These are phyloP conservation scores for Strigamia crassipes DNA, from an alignment of 2,888 invertebrate genomes.

Conservation along the genomic window DNA sequence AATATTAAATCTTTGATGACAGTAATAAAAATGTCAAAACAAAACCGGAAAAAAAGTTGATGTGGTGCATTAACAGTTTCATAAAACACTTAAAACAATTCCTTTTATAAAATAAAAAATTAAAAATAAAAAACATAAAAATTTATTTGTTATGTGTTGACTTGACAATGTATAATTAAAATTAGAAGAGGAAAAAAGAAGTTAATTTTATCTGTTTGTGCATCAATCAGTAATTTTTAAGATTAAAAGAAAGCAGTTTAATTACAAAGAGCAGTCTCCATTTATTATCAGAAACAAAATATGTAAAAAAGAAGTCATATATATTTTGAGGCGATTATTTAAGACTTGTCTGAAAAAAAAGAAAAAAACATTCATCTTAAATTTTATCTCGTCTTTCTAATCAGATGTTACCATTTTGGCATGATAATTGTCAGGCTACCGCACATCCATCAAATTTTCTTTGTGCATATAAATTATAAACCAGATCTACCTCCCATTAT, in stretches of 20 bases:
- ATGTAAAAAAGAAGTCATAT: slow-evolving; percentile 5
- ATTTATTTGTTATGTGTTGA: background rate
- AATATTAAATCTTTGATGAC: background rate
- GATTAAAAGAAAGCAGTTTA: background rate
- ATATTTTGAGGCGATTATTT: slow-evolving; percentile 22
- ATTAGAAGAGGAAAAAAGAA: background rate
- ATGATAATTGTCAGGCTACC: slow-evolving; percentile 35
- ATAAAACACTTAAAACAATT: background rate
- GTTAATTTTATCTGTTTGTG: background rate
- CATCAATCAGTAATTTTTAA: background rate
- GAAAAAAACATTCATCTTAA: slow-evolving; percentile 6
- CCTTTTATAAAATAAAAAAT: background rate
- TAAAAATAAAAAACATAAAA: background rate
- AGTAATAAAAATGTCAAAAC: slow-evolving; percentile 10
- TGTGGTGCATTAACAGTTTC: slow-evolving; percentile 5
- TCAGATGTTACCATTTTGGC: slow-evolving; percentile 34
- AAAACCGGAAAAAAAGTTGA: background rate
- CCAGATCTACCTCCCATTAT: background rate
- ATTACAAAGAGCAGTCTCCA: slow-evolving; percentile 8
- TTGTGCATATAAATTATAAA: slow-evolving; percentile 34
- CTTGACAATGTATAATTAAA: slow-evolving; percentile 7
- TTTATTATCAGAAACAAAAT: slow-evolving; percentile 33
- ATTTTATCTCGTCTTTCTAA: slow-evolving; percentile 6
- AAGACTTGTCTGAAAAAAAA: background rate
- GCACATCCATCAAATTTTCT: slow-evolving; percentile 33